Percentiles rank a stretch among this genome's conserved stretches.
Conservation (phyloP, 2,797 vertebrate genomes). For the Vespertilio murinus region DNA sequence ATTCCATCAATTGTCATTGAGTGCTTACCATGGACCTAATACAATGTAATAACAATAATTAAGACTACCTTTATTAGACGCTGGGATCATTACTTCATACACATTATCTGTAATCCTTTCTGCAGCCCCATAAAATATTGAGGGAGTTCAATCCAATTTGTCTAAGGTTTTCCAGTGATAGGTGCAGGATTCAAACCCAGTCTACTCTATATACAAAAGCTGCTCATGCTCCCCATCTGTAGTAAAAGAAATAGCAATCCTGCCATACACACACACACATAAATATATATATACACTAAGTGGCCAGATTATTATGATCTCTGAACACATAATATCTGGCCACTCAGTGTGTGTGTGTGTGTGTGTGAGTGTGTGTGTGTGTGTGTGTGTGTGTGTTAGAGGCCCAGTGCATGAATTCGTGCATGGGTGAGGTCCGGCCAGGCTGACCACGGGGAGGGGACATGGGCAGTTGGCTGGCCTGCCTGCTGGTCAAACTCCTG, state of each 20-base stretch:
- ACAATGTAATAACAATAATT: neutral
- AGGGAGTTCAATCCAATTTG: neutral
- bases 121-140: neutral
- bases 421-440: too few relatives aligned
- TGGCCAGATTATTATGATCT: too few relatives aligned
- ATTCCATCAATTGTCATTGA: neutral
- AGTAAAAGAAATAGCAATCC: conserved; percentile 31
- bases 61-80: neutral
- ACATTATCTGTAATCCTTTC: neutral
- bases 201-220: neutral
- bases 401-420: too few relatives aligned
- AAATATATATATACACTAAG: neutral
- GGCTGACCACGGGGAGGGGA: too few relatives aligned
- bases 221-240: neutral
- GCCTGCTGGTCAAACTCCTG: too few relatives aligned
- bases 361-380: too few relatives aligned
- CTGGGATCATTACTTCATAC: neutral
- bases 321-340: too few relatives aligned
- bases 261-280: neutral
- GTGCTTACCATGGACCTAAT: neutral
- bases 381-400: too few relatives aligned
- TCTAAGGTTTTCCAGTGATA: neutral
- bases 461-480: too few relatives aligned
- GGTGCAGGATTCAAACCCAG: neutral
- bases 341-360: too few relatives aligned